Evolutionary conservation across 2,888 invertebrate species (phyloP).

Genomic region (Oasisia sp.): DNA sequence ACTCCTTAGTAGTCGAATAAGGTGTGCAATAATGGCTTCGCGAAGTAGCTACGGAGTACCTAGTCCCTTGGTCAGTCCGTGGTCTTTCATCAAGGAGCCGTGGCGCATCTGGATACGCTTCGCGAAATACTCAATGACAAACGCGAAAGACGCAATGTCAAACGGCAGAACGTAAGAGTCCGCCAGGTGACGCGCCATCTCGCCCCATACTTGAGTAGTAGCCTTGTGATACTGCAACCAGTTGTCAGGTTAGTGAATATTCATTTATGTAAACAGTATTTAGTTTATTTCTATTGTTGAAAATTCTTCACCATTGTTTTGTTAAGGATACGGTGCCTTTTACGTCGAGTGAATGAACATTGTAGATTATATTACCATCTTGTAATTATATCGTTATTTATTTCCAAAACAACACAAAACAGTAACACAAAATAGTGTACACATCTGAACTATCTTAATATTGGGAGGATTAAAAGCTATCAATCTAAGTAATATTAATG

Average conservation of each 20-base stretch:
- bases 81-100: slow-evolving; percentile 24
- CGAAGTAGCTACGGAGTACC: slow-evolving; percentile 32
- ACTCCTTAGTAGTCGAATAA: background rate
- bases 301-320: too few relatives aligned
- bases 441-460: too few relatives aligned
- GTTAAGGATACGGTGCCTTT: too few relatives aligned
- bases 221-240: slow-evolving; percentile 57
- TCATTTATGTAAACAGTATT: background rate
- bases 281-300: background rate
- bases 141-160: slow-evolving; percentile 37
- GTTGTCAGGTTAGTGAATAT: background rate
- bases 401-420: too few relatives aligned
- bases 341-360: too few relatives aligned
- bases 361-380: too few relatives aligned
- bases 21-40: background rate
- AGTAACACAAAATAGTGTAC: too few relatives aligned
- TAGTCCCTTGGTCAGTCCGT: slow-evolving; percentile 26
- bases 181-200: slow-evolving; percentile 58
- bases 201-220: slow-evolving; percentile 62
- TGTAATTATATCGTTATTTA: too few relatives aligned
- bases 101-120: slow-evolving; percentile 24
- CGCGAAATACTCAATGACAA: slow-evolving; percentile 29
- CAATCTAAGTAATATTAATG: too few relatives aligned
- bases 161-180: slow-evolving; percentile 46
- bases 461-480: too few relatives aligned